phyloP scores from a whole-genome alignment of 2,888 invertebrate genomes.

The Oxycera nigricornis region DNA sequence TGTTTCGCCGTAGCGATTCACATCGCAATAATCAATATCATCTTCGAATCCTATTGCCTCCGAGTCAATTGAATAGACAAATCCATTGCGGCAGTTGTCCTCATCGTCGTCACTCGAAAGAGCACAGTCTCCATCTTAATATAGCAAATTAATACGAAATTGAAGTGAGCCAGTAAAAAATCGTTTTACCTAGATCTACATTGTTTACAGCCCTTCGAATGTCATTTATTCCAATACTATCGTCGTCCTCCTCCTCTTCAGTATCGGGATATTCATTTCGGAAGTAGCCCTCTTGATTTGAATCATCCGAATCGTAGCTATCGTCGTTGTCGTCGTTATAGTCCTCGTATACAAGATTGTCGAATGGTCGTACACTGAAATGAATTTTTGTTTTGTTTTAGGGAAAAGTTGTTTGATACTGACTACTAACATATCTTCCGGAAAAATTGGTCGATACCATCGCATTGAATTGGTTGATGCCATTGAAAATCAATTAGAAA shows the following conservation, averaged over 20 bases:
- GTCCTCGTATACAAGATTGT: constrained; percentile 57
- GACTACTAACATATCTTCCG: too few species aligned
- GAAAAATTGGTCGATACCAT: too few species aligned
- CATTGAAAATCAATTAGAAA: too few species aligned
- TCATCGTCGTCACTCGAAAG: constrained; percentile 53
- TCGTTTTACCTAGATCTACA: constrained; percentile 55
- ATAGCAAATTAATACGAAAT: not conserved
- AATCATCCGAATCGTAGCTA: constrained; percentile 71
- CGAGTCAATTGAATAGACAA: constrained; percentile 60
- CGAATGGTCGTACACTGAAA: constrained; percentile 57
- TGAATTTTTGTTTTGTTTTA: too few species aligned
- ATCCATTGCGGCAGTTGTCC: constrained; percentile 55
- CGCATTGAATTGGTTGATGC: too few species aligned
- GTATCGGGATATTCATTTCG: constrained; percentile 81
- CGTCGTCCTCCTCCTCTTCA: constrained; percentile 63
- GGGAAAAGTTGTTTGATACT: too few species aligned
- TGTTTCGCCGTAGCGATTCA: constrained; percentile 68
- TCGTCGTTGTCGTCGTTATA: constrained; percentile 56
- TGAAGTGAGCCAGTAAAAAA: not conserved
- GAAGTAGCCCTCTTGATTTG: constrained; percentile 80
- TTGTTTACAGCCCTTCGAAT: constrained; percentile 68
- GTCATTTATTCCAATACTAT: constrained; percentile 63
- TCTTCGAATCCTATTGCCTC: constrained; percentile 58
- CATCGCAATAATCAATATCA: constrained; percentile 64
- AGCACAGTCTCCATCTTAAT: constrained; percentile 47